Evolutionary conservation across 2,113 vertebrate species (phyloP), one percentile per base, ranked within the genome.

Genomic region (Thunnus thynnus): DNA sequence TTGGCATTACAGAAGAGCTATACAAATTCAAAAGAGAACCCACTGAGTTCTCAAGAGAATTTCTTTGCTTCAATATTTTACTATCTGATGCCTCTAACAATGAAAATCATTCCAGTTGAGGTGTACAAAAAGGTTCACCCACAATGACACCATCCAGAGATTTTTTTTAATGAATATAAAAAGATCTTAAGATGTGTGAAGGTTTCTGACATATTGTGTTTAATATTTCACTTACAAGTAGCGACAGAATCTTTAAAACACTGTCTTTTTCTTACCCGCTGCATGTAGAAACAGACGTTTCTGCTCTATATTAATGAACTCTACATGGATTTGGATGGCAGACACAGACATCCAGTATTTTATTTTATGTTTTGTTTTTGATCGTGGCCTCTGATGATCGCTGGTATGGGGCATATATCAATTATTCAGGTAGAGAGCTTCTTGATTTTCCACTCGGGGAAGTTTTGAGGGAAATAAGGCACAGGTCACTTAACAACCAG

Each of bases 391-490:
- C 76, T 71, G 71, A 80, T 90, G 88, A 75, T 67, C 44, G 72
- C 76, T 88, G 80, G 70, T 68, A 32, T 27, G 52, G 69, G 52
- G 46, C 16, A 68, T 13, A 48, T 65, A 93, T 94, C 68, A 91
- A 90, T 94, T 91, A 93, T 93, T 92, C 76, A 95, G 80, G 58
- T 67, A 68, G 78, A 65, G 67, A 83, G 65, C 51, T 68, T 55
- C 65, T 86, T 87, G 81, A 88, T 82, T 86, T 89, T 83, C 88
- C 51, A 82, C 36, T 81, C 22, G 12, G 52, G 36, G 67, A 30
- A 65, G 62, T 73, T 83, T 55, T 74, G 71, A 82, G 63, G 64
- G 66, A 76, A 89, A 86, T 84, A 86, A 74, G 74, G 41, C 64
- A 58, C 55, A 70, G 86, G 87, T 89, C 88, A 91, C 41, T 85